phyloP scores from a whole-genome alignment of 2,888 invertebrate genomes.

The Rotaria macrura region DNA sequence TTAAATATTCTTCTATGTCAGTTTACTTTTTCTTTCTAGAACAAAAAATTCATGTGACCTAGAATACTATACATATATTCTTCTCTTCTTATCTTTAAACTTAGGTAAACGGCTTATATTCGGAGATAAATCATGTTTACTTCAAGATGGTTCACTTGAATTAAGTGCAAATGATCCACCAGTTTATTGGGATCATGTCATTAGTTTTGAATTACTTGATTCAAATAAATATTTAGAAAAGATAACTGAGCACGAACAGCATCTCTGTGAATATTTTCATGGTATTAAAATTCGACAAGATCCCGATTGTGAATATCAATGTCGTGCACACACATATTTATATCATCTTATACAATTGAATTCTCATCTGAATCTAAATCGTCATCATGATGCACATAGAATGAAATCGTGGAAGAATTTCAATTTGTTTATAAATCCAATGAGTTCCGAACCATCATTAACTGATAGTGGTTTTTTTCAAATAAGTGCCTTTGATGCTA shows the following conservation, averaged over 20 bases:
- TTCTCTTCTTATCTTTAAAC: not conserved
- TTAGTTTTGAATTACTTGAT: not conserved
- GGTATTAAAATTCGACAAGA: not conserved
- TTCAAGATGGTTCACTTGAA: not conserved
- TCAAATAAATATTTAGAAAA: not conserved
- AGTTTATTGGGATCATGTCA: not conserved
- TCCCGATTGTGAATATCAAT: not conserved
- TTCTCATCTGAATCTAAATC: not conserved
- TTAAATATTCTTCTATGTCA: not conserved
- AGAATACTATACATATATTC: not conserved
- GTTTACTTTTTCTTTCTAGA: too few species aligned
- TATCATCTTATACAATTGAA: not conserved
- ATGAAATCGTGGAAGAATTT: not conserved
- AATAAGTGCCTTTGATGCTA: not conserved
- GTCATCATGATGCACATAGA: not conserved
- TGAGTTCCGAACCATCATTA: not conserved
- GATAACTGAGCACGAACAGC: not conserved
- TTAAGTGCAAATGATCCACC: not conserved
- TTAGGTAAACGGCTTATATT: not conserved
- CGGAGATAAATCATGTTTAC: not conserved
- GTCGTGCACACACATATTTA: not conserved
- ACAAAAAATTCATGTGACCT: too few species aligned
- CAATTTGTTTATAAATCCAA: not conserved
- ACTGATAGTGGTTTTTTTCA: not conserved
- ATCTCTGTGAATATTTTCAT: not conserved